Percentiles rank a stretch among this genome's conserved stretches.
phyloP scores from a whole-genome alignment of 1,140 invertebrate species.

The Bombus sylvicola region DNA sequence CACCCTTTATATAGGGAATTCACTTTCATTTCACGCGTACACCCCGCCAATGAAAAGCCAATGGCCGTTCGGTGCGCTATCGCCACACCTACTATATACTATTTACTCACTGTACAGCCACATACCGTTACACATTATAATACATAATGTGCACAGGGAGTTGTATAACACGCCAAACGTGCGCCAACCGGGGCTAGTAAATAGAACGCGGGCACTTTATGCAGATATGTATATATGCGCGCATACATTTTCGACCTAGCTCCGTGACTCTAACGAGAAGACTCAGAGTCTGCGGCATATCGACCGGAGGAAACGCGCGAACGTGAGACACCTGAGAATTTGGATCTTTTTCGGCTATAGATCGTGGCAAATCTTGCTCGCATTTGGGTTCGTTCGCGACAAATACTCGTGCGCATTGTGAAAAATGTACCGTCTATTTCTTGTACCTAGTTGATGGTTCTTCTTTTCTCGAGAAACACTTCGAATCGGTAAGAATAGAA shows the following conservation, averaged over 20 bases:
- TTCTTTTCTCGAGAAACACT: no score
- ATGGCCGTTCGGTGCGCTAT: conserved; percentile 71
- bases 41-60: conserved; percentile 78
- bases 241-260: conserved; percentile 28
- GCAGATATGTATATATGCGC: conserved; percentile 44
- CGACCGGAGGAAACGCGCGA: background rate
- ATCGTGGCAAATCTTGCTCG: background rate
- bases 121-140: conserved; percentile 72
- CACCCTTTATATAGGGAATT: conserved; percentile 83
- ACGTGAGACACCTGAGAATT: background rate
- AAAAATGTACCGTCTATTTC: background rate
- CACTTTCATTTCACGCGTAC: conserved; percentile 80
- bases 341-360: background rate
- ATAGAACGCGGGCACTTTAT: conserved; percentile 61
- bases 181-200: conserved; percentile 58
- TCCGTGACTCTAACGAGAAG: conserved; percentile 46
- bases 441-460: background rate
- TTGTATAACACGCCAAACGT: conserved; percentile 78
- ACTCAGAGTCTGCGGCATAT: conserved; percentile 31
- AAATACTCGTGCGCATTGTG: background rate
- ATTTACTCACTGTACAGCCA: conserved; percentile 73
- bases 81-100: conserved; percentile 80
- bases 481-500: background rate
- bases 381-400: background rate
- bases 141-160: conserved; percentile 70